These are phyloP conservation scores for Cyclura pinguis DNA, from an alignment of 2,797 vertebrate species.

Conservation along the genomic window DNA sequence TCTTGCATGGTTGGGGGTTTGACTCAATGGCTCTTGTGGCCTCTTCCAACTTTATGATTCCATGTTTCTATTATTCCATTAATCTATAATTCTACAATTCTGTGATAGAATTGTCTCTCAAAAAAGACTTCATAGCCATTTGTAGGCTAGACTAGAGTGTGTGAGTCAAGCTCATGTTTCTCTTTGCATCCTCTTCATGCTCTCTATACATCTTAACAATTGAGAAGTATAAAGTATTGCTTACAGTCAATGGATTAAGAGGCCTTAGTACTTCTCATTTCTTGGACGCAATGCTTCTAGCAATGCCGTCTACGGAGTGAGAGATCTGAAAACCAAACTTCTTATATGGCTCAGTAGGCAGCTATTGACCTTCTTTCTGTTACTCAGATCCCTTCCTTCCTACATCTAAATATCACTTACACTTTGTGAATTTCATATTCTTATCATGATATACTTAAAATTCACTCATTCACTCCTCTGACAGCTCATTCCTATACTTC, in stretches of 20 bases:
- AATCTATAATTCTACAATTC: too few species aligned
- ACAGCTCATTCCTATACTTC: not conserved
- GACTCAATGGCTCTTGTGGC: too few species aligned
- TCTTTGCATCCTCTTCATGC: not conserved
- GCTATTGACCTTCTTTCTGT: not conserved
- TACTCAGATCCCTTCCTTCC: not conserved
- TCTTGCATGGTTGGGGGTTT: too few species aligned
- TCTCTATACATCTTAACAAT: not conserved
- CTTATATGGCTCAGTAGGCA: not conserved
- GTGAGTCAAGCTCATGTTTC: constrained; percentile 8
- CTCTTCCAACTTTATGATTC: too few species aligned
- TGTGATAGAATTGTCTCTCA: not conserved
- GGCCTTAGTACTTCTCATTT: not conserved
- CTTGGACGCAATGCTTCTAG: not conserved
- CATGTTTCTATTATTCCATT: too few species aligned
- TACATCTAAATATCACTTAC: not conserved
- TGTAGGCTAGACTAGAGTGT: not conserved
- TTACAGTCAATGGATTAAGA: not conserved
- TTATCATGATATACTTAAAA: not conserved
- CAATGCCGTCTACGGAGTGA: not conserved
- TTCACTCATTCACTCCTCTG: not conserved
- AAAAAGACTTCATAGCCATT: not conserved
- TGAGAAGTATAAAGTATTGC: not conserved
- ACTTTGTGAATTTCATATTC: not conserved
- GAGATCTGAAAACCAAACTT: not conserved